A percentile compares a stretch with the other conserved stretches of the same genome.
phyloP scores from a whole-genome alignment of 2,797 vertebrate genomes.

The Heteromormyrus szaboi region DNA sequence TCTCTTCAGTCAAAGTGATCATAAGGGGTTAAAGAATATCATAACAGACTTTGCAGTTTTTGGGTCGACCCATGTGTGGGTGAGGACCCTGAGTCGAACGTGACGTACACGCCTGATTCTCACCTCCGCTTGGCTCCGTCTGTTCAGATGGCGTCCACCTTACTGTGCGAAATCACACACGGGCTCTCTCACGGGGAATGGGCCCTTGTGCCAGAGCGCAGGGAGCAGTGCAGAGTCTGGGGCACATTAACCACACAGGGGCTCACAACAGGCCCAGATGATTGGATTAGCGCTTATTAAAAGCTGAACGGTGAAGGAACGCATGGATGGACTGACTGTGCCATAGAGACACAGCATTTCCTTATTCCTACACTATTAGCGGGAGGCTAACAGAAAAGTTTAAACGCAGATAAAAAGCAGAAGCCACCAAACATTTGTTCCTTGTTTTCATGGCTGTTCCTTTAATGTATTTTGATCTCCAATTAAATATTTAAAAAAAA shows the following conservation, averaged over 20 bases:
- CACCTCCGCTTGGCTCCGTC: not conserved
- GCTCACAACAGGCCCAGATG: not conserved
- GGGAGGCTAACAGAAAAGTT: not conserved
- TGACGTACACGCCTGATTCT: not conserved
- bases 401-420: not conserved
- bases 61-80: not conserved
- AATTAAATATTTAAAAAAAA: not conserved
- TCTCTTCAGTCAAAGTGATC: not conserved
- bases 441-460: not conserved
- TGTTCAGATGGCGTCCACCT: not conserved
- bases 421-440: not conserved
- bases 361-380: not conserved
- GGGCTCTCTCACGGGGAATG: not conserved
- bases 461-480: slow-evolving; percentile 12
- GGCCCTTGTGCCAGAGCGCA: not conserved
- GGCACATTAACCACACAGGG: not conserved
- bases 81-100: not conserved
- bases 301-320: not conserved
- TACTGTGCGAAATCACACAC: not conserved
- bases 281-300: not conserved
- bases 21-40: not conserved
- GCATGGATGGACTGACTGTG: not conserved
- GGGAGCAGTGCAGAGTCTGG: not conserved
- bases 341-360: not conserved
- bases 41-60: not conserved